Conservation (phyloP, 2,113 vertebrate species). For the Hepsetus odoe region DNA sequence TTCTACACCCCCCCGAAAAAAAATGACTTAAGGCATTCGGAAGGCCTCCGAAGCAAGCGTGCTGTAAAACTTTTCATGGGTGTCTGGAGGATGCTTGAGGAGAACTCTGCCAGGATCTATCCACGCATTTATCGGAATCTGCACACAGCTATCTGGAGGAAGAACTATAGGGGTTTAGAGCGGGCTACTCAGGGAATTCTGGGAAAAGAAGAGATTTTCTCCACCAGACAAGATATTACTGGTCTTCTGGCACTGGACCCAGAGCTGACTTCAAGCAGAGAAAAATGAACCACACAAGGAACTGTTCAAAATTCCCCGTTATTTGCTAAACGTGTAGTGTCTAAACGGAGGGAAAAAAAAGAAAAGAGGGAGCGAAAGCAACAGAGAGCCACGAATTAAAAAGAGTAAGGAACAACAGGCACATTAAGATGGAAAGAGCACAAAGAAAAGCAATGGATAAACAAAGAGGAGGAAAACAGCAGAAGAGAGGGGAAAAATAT, state of each 20-base stretch:
- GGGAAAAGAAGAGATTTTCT: neutral
- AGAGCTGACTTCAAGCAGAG: constrained; percentile 11
- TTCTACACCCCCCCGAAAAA: neutral
- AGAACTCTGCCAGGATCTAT: constrained; percentile 9
- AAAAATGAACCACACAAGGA: no score
- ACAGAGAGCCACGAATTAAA: neutral
- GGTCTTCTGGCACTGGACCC: constrained; percentile 1
- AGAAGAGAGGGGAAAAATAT: neutral
- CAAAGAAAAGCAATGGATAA: neutral
- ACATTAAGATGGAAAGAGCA: neutral
- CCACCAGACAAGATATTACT: constrained; percentile 15
- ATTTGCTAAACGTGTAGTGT: neutral
- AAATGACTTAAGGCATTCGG: constrained; percentile 26
- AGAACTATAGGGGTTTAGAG: constrained; percentile 5
- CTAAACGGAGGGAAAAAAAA: neutral
- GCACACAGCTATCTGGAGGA: constrained; percentile 7
- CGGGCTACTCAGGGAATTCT: constrained; percentile 3
- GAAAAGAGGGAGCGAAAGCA: neutral
- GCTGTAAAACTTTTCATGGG: constrained; percentile 33
- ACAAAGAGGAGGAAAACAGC: neutral
- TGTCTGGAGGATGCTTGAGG: constrained; percentile 33
- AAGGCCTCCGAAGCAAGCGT: neutral
- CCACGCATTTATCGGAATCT: constrained; percentile 23
- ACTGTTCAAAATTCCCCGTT: neutral
- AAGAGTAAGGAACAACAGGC: neutral